These are phyloP conservation scores for Arvicola amphibius DNA, from an alignment of 2,797 vertebrate genomes.

Conservation along the genomic window DNA sequence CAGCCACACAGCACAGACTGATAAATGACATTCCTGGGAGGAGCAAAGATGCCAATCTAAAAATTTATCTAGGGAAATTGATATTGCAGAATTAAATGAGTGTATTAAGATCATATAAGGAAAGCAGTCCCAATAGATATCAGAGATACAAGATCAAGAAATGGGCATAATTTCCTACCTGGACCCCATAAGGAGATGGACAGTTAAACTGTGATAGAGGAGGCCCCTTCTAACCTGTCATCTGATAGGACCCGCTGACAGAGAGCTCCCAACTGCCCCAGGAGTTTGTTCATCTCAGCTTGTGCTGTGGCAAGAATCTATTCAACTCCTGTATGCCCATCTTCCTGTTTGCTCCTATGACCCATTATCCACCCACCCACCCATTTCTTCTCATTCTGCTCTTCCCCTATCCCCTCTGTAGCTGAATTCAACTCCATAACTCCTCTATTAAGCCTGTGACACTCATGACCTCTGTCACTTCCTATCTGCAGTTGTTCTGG, in stretches of 20 bases:
- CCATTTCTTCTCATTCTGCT: too few species aligned
- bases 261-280: not conserved
- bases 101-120: not conserved
- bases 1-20: not conserved
- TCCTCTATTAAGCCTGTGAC: not conserved
- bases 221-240: not conserved
- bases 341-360: not conserved
- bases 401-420: not conserved
- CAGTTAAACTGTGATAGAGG: not conserved
- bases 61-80: not conserved
- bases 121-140: not conserved
- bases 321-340: not conserved
- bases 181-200: not conserved
- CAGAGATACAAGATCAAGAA: not conserved
- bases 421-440: not conserved
- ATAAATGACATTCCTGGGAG: not conserved
- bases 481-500: not conserved
- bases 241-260: not conserved
- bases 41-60: not conserved
- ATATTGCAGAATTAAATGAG: not conserved
- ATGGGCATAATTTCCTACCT: not conserved
- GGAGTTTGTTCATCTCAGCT: not conserved
- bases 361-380: not conserved
- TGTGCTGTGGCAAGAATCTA: not conserved
- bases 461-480: not conserved